Base-by-base conservation (phyloP, 2,888 invertebrate genomes). In the Sthenelais limicola region DNA sequence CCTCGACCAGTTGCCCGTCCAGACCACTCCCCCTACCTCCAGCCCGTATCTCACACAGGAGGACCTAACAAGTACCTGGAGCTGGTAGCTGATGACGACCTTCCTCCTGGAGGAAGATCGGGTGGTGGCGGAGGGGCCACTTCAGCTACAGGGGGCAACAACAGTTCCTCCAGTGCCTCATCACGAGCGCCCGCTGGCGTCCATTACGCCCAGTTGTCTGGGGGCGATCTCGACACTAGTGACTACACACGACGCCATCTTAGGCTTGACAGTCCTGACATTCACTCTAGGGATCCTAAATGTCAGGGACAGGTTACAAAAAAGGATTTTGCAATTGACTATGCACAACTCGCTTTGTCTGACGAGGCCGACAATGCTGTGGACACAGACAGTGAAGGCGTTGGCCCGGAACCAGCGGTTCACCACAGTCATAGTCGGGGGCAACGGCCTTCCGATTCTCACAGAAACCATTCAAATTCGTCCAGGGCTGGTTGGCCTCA, bases 21-120 rank as follows among this genome's bases (percentile, higher is more conserved):
- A n/a, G 62, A 62, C 62, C 35, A 18, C 24, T 62, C 62, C 62
- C 62, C 62, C 4, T 70, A 70, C 43, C 43, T 70, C 35, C 33
- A 47, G 26, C 72, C 67, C 4, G 52, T 72, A 24, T 9, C 72
- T 0, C 26, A 49, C 1, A 56, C 47, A 18, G 43, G 62, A 28
- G 51, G 51, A 18, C 66, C 30, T 12, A 62, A 54, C 38, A 72
- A 72, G 35, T 72, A 72, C 43, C 72, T 72, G 5, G 72, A 72
- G 52, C 43, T 72, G 66, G 51, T 72, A n/a, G 67, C 38, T 32
- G 70, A 70, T n/a, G 26, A 32, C 18, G 56, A 26, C 26, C 26
- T 56, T 5, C 24, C 24, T n/a, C 4, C 7, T 26, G 24, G n/a
- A n/a, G n/a, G n/a, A n/a, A n/a, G n/a, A n/a, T n/a, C n/a, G n/a